Evolutionary conservation across 2,888 invertebrate genomes (phyloP), one percentile per base, ranked within the genome.

Genomic region (Phytoseiulus persimilis): DNA sequence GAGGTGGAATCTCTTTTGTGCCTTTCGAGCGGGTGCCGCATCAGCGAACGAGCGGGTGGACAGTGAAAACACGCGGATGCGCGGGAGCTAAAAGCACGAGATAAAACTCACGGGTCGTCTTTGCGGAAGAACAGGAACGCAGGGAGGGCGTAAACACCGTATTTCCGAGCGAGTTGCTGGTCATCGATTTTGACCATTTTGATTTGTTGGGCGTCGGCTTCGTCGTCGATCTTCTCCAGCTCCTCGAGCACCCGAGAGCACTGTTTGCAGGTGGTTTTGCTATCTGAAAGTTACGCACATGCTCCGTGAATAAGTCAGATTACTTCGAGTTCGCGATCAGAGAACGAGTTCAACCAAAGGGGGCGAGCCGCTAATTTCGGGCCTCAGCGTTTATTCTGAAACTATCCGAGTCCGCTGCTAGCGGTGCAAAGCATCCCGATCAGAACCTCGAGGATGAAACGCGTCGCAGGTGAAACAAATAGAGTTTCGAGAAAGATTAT

Each of bases 101-200:
- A 9, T 31, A 39, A 83, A 31, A 87, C 87, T 87, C 33, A 87
- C 87, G 90, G 90, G 28, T 90, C 90, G 31, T 89, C 84, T n/a
- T 90, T 32, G 31, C 96, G 96, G 93, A 97, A 97, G 93, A 97
- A 97, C 0, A 97, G 94, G 90, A 97, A 96, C 0, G 96, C 97
- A 0, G 97, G 97, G 45, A 97, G 93, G 0, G 97, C 97, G 92
- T 96, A 97, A 0, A 97, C 97, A 31, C 97, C 97, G 91, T 94
- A 95, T 89, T 96, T 95, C 92, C 96, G 96, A 28, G 96, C 96
- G 94, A 97, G 94, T 91, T 95, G 95, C 91, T 95, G 95, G 92
- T 97, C 97, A 91, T 97, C 96, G 91, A 97, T 96, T 93, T 97
- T 97, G 2, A 97, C 96, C 92, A 97, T 97, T 92, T 97, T 96